Percentiles rank a stretch among this genome's conserved stretches.
phyloP scores from a whole-genome alignment of 2,113 vertebrate species.

The Calidris pugnax region DNA sequence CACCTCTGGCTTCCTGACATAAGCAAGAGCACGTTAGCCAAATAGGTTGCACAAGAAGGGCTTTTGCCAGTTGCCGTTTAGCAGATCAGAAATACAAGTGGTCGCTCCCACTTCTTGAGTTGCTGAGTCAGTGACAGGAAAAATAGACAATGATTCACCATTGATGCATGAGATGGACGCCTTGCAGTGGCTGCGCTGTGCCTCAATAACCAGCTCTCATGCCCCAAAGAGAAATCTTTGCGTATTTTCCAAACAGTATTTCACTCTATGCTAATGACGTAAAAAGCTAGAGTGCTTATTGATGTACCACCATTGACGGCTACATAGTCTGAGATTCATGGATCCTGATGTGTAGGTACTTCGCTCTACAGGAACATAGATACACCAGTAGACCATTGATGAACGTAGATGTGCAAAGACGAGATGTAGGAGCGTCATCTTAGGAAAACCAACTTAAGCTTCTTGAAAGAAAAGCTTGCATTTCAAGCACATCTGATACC shows the following conservation, averaged over 20 bases:
- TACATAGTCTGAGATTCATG: background rate
- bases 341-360: background rate
- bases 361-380: background rate
- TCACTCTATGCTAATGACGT: background rate
- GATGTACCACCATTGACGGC: background rate
- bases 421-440: background rate
- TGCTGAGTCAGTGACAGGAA: background rate
- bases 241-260: background rate
- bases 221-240: background rate
- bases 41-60: background rate
- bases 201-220: background rate
- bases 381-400: background rate
- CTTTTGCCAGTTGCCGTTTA: background rate
- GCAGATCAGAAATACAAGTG: background rate
- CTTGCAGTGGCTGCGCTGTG: background rate
- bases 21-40: background rate
- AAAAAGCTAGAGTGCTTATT: background rate
- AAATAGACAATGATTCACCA: background rate
- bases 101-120: background rate
- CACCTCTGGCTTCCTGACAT: background rate
- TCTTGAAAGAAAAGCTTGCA: background rate
- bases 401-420: background rate
- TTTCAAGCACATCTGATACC: background rate
- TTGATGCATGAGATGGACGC: background rate
- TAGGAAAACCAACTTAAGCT: background rate